Conservation (phyloP, 2,888 invertebrate species). For the Sipunculus nudus region DNA sequence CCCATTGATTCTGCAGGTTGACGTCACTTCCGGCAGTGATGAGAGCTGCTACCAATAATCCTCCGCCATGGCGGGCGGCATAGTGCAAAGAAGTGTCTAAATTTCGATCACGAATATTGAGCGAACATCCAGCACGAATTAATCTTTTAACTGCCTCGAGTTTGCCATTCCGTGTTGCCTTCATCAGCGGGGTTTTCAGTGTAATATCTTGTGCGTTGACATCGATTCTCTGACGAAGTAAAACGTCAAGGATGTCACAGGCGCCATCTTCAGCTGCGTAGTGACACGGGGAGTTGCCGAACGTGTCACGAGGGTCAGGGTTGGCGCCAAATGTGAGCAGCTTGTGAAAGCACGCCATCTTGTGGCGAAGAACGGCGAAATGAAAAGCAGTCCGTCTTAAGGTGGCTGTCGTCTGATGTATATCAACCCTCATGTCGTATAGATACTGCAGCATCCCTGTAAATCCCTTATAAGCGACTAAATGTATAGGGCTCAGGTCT, state of each 20-base stretch:
- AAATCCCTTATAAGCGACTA: constrained; percentile 64
- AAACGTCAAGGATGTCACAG: constrained; percentile 60
- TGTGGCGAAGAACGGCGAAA: constrained; percentile 64
- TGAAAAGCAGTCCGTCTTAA: constrained; percentile 63
- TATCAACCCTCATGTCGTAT: constrained; percentile 58
- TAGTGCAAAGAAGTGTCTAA: constrained; percentile 65
- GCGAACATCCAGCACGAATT: constrained; percentile 54
- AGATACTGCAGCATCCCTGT: constrained; percentile 55
- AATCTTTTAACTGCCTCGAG: constrained; percentile 61
- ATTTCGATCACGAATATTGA: constrained; percentile 64
- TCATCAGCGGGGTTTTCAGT: constrained; percentile 65
- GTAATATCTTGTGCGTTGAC: constrained; percentile 65
- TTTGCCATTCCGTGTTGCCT: constrained; percentile 65
- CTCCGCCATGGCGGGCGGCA: constrained; percentile 63
- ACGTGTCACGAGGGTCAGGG: constrained; percentile 63
- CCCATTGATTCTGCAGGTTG: constrained; percentile 66
- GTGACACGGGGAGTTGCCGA: constrained; percentile 65
- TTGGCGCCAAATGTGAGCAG: constrained; percentile 62
- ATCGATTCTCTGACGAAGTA: constrained; percentile 60
- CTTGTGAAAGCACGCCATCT: constrained; percentile 64
- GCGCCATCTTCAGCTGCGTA: constrained; percentile 66
- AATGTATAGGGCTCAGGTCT: constrained; percentile 63
- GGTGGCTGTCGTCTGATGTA: constrained; percentile 62
- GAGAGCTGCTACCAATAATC: constrained; percentile 60
- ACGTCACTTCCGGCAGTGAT: constrained; percentile 60